Evolutionary conservation across 1,140 invertebrate genomes (phyloP).

Genomic region (Xylocopa sonorina): DNA sequence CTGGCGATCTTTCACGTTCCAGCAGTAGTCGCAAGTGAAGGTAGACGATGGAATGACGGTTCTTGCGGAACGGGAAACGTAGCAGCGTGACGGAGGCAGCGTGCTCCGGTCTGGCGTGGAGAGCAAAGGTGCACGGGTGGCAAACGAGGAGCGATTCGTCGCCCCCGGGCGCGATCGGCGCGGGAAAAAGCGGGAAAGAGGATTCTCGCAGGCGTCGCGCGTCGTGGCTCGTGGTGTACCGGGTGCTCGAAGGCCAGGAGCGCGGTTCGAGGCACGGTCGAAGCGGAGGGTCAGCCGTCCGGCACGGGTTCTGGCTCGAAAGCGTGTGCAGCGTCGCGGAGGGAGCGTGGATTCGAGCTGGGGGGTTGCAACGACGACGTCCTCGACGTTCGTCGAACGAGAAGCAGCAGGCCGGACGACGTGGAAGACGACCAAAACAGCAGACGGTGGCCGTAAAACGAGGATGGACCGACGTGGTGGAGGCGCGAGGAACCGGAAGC

Average conservation of each 20-base stretch:
- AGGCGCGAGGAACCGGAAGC: constrained; percentile 36
- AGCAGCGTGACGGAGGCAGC: constrained; percentile 49
- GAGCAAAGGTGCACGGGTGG: constrained; percentile 11
- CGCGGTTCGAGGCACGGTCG: constrained; percentile 22
- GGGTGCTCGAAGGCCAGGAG: constrained; percentile 39
- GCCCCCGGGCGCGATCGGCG: constrained; percentile 34
- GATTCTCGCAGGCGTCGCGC: constrained; percentile 36
- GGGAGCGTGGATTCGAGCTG: background rate
- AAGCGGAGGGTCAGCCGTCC: constrained; percentile 41
- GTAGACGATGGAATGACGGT: constrained; percentile 55
- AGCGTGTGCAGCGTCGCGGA: background rate
- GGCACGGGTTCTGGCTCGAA: background rate
- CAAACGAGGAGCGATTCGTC: constrained; percentile 28
- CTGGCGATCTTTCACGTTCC: constrained; percentile 43
- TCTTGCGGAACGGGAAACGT: constrained; percentile 58
- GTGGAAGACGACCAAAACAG: too few relatives aligned
- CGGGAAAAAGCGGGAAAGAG: background rate
- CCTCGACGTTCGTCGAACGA: background rate
- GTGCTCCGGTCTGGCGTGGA: constrained; percentile 45
- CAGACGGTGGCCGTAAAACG: too few relatives aligned
- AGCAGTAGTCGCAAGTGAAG: constrained; percentile 54
- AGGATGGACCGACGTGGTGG: background rate
- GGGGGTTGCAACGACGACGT: background rate
- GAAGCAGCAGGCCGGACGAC: too few relatives aligned
- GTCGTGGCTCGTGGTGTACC: constrained; percentile 42